Evolutionary conservation across 2,113 vertebrate species (phyloP).

Genomic region (Gulo gulo): DNA sequence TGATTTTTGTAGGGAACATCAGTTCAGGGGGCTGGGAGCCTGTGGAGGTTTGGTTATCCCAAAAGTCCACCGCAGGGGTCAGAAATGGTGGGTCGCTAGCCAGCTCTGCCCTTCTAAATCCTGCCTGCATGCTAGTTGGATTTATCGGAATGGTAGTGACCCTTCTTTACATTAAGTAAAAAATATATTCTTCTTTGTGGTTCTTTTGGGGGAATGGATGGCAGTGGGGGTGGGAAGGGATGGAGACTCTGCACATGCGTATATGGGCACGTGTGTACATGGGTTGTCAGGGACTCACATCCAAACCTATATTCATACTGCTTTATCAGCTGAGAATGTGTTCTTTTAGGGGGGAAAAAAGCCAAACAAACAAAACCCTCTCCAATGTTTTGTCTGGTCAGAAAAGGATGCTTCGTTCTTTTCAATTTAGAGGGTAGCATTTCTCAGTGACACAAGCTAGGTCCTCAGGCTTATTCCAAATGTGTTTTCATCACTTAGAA

Average conservation of each 20-base stretch:
- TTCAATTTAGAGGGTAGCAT: neutral
- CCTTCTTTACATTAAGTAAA: neutral
- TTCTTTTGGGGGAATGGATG: neutral
- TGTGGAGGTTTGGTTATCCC: neutral
- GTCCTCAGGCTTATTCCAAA: neutral
- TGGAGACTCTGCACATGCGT: neutral
- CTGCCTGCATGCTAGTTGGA: neutral
- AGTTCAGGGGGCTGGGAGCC: neutral
- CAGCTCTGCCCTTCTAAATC: neutral
- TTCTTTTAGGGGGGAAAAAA: neutral
- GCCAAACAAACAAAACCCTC: neutral
- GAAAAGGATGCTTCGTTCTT: neutral
- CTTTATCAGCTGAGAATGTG: neutral
- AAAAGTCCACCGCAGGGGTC: neutral
- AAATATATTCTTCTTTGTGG: neutral
- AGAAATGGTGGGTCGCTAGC: neutral
- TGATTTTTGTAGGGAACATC: neutral
- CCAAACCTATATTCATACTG: neutral
- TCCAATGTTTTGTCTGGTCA: neutral
- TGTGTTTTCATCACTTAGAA: neutral
- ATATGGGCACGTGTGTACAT: fast-evolving
- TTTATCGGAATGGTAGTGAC: neutral
- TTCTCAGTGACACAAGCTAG: neutral
- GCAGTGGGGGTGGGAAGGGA: neutral
- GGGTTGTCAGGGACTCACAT: neutral